These are phyloP conservation scores for Anticlea derivata DNA, from an alignment of 2,888 invertebrate genomes.

Conservation along the genomic window DNA sequence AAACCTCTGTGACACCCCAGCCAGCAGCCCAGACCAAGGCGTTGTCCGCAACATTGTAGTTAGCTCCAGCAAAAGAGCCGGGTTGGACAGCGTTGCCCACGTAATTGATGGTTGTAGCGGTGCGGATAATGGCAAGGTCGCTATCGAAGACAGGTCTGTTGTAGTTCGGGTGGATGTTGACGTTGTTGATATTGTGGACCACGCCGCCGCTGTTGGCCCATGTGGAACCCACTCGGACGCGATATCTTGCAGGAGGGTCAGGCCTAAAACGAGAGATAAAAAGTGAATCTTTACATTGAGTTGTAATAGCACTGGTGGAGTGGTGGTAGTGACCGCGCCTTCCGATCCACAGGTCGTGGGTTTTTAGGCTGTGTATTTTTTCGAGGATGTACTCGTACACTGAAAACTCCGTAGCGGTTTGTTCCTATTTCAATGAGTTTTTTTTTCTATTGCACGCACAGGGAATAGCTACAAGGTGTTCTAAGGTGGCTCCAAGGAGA, in stretches of 20 bases:
- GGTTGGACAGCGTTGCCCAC: slow-evolving; percentile 19
- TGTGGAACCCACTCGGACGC: slow-evolving; percentile 52
- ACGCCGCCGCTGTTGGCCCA: slow-evolving; percentile 53
- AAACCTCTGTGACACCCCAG: slow-evolving; percentile 55
- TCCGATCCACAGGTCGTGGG: no score
- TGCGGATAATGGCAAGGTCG: slow-evolving; percentile 51
- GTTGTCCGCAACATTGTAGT: slow-evolving; percentile 52
- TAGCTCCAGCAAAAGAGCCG: slow-evolving; percentile 40
- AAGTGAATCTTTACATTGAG: no score
- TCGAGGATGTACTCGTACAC: no score
- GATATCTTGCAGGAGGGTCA: slow-evolving; percentile 43
- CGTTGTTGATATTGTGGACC: slow-evolving; percentile 32
- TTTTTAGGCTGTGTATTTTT: no score
- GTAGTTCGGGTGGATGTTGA: slow-evolving; percentile 54
- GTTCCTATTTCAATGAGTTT: no score
- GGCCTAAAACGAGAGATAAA: no score
- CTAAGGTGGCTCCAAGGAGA: no score
- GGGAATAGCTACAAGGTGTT: no score
- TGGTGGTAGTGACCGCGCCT: no score
- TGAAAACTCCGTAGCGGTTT: no score
- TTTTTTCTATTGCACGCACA: no score
- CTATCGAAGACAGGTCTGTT: slow-evolving; percentile 42
- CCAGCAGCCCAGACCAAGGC: slow-evolving; percentile 56
- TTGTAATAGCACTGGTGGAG: no score
- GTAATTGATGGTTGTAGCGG: slow-evolving; percentile 30